phyloP scores from a whole-genome alignment of 1,140 invertebrate species.

The Adelges cooleyi region DNA sequence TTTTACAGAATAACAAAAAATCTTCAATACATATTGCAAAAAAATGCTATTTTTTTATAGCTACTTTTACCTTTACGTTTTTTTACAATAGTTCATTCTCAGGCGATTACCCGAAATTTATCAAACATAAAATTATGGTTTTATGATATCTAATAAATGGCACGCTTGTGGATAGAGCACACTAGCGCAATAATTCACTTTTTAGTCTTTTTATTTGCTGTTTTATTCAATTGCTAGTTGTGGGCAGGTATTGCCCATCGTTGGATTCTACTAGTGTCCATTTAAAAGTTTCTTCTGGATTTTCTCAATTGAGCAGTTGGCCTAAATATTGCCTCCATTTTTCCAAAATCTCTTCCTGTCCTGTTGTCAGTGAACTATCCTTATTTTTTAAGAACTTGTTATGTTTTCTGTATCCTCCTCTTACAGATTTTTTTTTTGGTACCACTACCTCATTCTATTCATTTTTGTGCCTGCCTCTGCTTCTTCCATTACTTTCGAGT shows the following conservation, averaged over 20 bases:
- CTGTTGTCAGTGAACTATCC: not conserved
- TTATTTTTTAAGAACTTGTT: constrained; percentile 4
- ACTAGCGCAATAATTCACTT: not conserved
- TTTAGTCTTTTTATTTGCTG: not conserved
- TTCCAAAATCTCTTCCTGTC: not conserved
- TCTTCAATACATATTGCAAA: too few relatives aligned
- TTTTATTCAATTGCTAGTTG: not conserved
- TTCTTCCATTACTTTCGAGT: not conserved
- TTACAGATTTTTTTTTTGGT: not conserved
- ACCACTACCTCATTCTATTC: not conserved
- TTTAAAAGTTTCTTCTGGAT: not conserved
- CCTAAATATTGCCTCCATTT: not conserved
- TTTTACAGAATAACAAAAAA: too few relatives aligned
- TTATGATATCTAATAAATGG: too few relatives aligned
- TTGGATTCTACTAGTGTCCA: not conserved
- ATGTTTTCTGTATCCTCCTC: not conserved
- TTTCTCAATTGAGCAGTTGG: not conserved
- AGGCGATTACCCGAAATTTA: too few relatives aligned
- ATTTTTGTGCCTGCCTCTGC: not conserved
- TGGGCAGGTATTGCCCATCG: not conserved
- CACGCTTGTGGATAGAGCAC: constrained; percentile 26
- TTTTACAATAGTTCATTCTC: too few relatives aligned
- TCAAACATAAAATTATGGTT: too few relatives aligned
- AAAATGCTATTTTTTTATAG: too few relatives aligned
- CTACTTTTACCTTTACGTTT: too few relatives aligned